Evolutionary conservation across 1,140 invertebrate species (phyloP), one percentile per base, ranked within the genome.

Genomic region (Lasaia peninsularis): DNA sequence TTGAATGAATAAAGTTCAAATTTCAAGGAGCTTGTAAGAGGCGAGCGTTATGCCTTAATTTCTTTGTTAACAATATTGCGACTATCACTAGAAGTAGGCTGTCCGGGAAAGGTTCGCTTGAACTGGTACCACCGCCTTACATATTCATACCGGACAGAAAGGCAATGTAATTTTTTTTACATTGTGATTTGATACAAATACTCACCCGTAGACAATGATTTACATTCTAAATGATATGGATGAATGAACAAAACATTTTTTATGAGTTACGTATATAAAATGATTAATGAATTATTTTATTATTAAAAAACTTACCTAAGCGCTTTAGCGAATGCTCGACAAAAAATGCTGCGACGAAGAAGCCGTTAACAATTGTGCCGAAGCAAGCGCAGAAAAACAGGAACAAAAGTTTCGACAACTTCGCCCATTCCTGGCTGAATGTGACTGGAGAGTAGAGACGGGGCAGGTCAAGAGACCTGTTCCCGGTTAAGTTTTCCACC

Each of bases 351-450:
- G 73, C 52, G 0, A 81, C 56, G 34, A 79, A 83, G 34, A 79
- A 82, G 2, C 75, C 78, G 12, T 84, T 84, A 31, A 77, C 56
- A 0, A 62, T 70, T 2, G 67, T 65, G 8, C 95, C 95, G 12
- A 94, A 71, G 0, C 92, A 91, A 0, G 93, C 90, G 28, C 94
- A 87, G 0, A 92, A 90, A 0, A 93, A 91, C 18, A 95, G 83
- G 14, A 95, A 78, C 7, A 96, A 73, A 0, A 96, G 88, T 32
- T 93, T 83, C 0, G 92, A 92, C 4, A 95, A 89, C 31, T 92
- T 89, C 4, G 94, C 92, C 94, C 94, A 95, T 21, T 94, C 92
- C 0, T 88, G 80, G 24, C 90, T 92, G 9, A 94, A 69, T 1
- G 92, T 94, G 11, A 94, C 91, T 0, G 93, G 93, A 0, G 92